Percentiles rank a stretch among this genome's conserved stretches.
Conservation (phyloP, 1,140 invertebrate species). For the Rhagoletis zephyria region DNA sequence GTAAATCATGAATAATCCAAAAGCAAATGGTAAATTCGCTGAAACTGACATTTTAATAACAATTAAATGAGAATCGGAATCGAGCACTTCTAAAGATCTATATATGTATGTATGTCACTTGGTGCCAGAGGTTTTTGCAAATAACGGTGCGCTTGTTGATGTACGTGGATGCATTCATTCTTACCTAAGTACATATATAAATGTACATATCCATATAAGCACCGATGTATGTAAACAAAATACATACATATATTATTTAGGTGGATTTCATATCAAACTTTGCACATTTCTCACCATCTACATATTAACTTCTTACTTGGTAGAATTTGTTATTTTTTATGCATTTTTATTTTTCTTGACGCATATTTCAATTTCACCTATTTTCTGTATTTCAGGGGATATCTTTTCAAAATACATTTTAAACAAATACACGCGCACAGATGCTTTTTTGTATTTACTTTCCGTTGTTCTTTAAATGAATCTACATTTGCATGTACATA, state of each 20-base stretch:
- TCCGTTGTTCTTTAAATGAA: neutral
- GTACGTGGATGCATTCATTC: neutral
- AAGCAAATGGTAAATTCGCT: constrained; percentile 1
- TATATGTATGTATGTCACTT: neutral
- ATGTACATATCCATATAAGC: too few species aligned
- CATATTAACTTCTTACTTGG: too few species aligned
- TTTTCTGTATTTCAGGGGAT: too few species aligned
- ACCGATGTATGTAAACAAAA: too few species aligned
- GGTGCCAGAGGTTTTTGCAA: neutral
- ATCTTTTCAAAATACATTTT: too few species aligned
- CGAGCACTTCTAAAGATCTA: neutral
- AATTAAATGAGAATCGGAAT: neutral
- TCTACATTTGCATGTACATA: neutral
- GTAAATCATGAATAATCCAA: constrained; percentile 69
- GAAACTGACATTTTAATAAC: neutral
- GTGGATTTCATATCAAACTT: neutral
- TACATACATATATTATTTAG: neutral
- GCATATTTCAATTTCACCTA: too few species aligned
- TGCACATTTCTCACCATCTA: too few species aligned
- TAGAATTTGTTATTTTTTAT: too few species aligned
- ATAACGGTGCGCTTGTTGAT: constrained; percentile 1
- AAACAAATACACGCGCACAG: too few species aligned
- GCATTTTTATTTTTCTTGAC: too few species aligned
- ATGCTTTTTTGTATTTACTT: too few species aligned
- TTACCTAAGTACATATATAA: too few species aligned